Conservation (phyloP, 2,888 invertebrate species). For the Hyles lineata region DNA sequence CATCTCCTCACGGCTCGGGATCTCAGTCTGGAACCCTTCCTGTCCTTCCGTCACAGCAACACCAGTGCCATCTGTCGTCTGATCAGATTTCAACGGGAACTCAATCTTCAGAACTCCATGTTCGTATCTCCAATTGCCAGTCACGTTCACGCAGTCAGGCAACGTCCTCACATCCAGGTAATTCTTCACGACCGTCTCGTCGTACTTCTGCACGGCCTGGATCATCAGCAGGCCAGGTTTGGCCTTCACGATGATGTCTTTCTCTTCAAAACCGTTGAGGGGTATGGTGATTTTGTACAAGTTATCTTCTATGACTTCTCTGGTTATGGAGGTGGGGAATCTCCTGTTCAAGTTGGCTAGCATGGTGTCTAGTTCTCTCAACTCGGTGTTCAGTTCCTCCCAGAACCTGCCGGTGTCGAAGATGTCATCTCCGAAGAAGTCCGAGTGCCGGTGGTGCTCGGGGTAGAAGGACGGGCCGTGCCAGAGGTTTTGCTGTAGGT, state of each 20-base stretch:
- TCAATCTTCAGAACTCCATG: constrained; percentile 58
- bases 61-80: constrained; percentile 33
- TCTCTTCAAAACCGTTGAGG: constrained; percentile 62
- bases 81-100: constrained; percentile 57
- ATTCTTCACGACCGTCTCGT: constrained; percentile 44
- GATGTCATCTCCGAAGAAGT: constrained; percentile 48
- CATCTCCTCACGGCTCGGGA: constrained; percentile 61
- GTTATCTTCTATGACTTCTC: constrained; percentile 56
- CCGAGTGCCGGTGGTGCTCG: constrained; percentile 31
- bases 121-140: constrained; percentile 67
- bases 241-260: constrained; percentile 72
- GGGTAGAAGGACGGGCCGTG: constrained; percentile 34
- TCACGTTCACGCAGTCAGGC: constrained; percentile 57
- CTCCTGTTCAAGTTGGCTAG: constrained; percentile 54
- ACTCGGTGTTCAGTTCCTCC: constrained; percentile 56
- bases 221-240: constrained; percentile 67
- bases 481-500: background rate
- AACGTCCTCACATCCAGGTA: constrained; percentile 64
- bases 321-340: constrained; percentile 54
- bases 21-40: constrained; percentile 31
- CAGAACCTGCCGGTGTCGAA: constrained; percentile 70
- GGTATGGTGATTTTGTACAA: constrained; percentile 64
- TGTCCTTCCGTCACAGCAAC: constrained; percentile 40
- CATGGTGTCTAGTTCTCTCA: constrained; percentile 59
- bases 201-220: constrained; percentile 59